These are phyloP conservation scores for Mythimna impura DNA, from an alignment of 2,888 invertebrate genomes.

Conservation along the genomic window DNA sequence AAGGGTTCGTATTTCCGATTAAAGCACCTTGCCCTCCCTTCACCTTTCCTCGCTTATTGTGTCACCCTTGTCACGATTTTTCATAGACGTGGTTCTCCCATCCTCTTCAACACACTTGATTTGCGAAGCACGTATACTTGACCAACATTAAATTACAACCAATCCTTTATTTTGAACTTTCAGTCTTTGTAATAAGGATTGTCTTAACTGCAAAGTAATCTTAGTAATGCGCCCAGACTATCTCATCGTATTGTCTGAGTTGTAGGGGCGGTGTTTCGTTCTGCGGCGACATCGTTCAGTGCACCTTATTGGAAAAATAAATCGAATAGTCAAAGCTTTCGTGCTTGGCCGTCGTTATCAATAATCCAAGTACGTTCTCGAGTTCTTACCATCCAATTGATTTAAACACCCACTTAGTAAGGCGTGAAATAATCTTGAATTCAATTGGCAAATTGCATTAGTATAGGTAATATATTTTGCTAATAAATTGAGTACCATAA, in stretches of 20 bases:
- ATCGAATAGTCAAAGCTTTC: constrained; percentile 79
- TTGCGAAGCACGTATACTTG: constrained; percentile 86
- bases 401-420: constrained; percentile 64
- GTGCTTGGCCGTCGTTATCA: constrained; percentile 80
- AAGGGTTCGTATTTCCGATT: constrained; percentile 83
- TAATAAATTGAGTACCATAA: constrained; percentile 28
- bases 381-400: constrained; percentile 76
- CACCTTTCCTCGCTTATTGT: constrained; percentile 81
- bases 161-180: constrained; percentile 76
- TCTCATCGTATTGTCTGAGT: constrained; percentile 72
- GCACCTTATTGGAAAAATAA: constrained; percentile 82
- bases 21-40: constrained; percentile 84
- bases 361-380: constrained; percentile 72
- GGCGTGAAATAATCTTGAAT: constrained; percentile 46
- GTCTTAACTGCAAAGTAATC: constrained; percentile 61
- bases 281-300: constrained; percentile 81
- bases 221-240: constrained; percentile 76
- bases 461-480: constrained; percentile 20
- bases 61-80: constrained; percentile 88
- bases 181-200: constrained; percentile 67
- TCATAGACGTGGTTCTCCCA: constrained; percentile 85
- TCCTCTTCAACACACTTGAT: constrained; percentile 89
- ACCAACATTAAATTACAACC: constrained; percentile 62
- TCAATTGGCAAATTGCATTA: constrained; percentile 41
- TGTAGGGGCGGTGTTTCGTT: constrained; percentile 85